Base-by-base conservation (phyloP, 1,140 invertebrate species). In the Megalonaias nervosa region DNA sequence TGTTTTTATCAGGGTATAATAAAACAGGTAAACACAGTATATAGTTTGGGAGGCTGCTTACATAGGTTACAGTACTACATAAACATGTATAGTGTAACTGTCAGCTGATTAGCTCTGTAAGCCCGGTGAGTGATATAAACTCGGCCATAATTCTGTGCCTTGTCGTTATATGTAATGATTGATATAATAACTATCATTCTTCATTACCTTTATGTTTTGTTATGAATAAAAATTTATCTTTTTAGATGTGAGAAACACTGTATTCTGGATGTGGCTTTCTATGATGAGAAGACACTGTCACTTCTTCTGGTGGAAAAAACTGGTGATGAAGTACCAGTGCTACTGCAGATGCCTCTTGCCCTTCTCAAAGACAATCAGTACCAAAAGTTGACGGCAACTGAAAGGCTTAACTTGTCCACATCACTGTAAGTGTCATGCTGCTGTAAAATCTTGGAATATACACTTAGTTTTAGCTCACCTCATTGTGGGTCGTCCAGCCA, bases 201-300 rank as follows among this genome's bases (percentile, higher is more conserved):
- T 9, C 38, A 48, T 48, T 4, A 1, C 4, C 38, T 48, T 48
- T 6, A 11, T 48, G 11, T 48, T 48, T 48, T 48, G 6, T 48
- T 48, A 48, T 48, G 38, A 48, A 48, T 48, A 1, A 48, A 48
- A 48, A 48, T 48, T 6, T 48, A 6, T 48, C 38, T 16, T 80
- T 79, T 17, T 71, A 84, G 83, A 56, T 80, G 80, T 72, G 77
- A 59, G 6, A 69, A 73, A 21, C 81, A 87, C 67, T 62, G 75
- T 67, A 82, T 91, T 38, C 82, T 93, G 57, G 95, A 96, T 88
- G 81, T 95, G 19, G 94, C 96, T 86, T 97, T 96, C 91, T 98
- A 97, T 91, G 95, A 95, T 1, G 91, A 93, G 57, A 94, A 94
- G 62, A 94, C 94, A 67, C 82, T 98, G 4, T 97, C 96, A 13